These are phyloP conservation scores for Catocala fraxini DNA, from an alignment of 2,888 invertebrate genomes.

Conservation along the genomic window DNA sequence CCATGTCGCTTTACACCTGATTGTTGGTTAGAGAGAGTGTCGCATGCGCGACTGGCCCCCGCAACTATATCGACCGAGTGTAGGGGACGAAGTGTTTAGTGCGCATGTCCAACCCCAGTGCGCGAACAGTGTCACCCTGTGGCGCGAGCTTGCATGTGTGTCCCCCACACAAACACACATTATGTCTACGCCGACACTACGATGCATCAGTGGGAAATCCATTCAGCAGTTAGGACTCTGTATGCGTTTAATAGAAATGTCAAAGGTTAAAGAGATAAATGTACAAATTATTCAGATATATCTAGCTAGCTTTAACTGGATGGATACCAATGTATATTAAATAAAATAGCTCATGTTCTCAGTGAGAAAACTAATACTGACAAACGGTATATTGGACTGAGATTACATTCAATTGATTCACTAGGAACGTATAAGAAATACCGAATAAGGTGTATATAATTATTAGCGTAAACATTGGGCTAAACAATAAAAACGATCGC, in stretches of 20 bases:
- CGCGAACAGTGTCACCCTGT: slow-evolving; percentile 55
- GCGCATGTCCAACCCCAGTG: slow-evolving; percentile 62
- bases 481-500: no score
- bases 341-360: no score
- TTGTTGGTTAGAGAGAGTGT: slow-evolving; percentile 80
- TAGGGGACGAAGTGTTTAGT: slow-evolving; percentile 35
- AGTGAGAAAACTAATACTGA: no score
- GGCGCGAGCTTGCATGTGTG: slow-evolving; percentile 52
- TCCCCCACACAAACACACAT: slow-evolving; percentile 46
- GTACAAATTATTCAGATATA: no score
- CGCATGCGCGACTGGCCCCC: slow-evolving; percentile 74
- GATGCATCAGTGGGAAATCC: slow-evolving; percentile 71
- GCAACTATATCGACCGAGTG: slow-evolving; percentile 73
- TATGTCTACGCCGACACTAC: slow-evolving; percentile 43
- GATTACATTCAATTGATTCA: no score
- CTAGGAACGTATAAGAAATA: no score
- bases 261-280: neutral
- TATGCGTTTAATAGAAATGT: neutral
- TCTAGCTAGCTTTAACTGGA: no score
- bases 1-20: slow-evolving; percentile 93
- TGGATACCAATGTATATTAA: no score
- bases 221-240: slow-evolving; percentile 28
- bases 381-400: no score
- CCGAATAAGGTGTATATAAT: no score
- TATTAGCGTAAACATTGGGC: no score